Evolutionary conservation across 2,888 invertebrate genomes (phyloP).

Genomic region (Eucera pruinosa): DNA sequence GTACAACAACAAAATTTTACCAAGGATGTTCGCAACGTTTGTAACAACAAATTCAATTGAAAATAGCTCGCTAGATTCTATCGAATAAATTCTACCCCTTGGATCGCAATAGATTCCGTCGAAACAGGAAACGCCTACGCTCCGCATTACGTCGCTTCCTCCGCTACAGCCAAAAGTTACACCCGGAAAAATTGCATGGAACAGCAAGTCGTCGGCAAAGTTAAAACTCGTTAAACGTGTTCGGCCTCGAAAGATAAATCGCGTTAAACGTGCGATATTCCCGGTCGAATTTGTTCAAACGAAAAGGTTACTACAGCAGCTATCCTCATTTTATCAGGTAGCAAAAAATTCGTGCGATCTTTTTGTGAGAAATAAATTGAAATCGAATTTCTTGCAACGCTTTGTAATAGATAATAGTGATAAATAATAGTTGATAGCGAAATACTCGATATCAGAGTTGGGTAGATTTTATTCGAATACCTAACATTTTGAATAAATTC

Average conservation of each 20-base stretch:
- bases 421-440: too few relatives aligned
- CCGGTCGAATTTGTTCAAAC: not conserved
- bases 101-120: slow-evolving; percentile 1
- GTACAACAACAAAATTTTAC: too few relatives aligned
- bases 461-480: too few relatives aligned
- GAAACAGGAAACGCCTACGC: not conserved
- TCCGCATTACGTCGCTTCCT: not conserved
- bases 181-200: slow-evolving; percentile 1
- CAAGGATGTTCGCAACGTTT: too few relatives aligned
- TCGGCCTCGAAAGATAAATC: slow-evolving; percentile 23
- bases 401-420: too few relatives aligned
- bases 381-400: too few relatives aligned
- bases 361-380: too few relatives aligned
- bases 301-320: not conserved
- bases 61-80: not conserved
- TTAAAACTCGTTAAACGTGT: slow-evolving; percentile 28
- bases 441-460: too few relatives aligned
- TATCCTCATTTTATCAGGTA: not conserved
- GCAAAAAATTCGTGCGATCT: too few relatives aligned
- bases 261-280: slow-evolving; percentile 28
- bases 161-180: not conserved
- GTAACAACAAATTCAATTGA: not conserved
- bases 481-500: too few relatives aligned
- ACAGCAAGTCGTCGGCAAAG: not conserved
- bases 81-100: slow-evolving; percentile 5